These are phyloP conservation scores for Magallana angulata DNA, from an alignment of 1,140 invertebrate species.

Conservation along the genomic window DNA sequence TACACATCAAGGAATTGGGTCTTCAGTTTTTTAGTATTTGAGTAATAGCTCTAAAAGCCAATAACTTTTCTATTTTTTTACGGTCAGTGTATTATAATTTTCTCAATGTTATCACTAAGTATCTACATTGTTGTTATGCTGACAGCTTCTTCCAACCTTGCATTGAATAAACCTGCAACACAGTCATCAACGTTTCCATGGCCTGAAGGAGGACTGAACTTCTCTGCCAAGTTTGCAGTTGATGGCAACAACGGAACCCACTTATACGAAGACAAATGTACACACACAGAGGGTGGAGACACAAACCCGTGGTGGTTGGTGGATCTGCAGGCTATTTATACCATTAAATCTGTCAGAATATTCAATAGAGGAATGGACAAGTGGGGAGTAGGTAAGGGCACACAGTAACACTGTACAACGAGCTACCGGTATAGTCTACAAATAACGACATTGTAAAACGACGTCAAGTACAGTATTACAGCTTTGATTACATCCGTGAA, in stretches of 20 bases:
- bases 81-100: no score
- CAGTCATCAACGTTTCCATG: background rate
- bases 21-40: no score
- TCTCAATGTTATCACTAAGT: no score
- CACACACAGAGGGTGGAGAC: background rate
- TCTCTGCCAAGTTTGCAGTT: background rate
- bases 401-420: no score
- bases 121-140: no score
- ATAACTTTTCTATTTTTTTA: no score
- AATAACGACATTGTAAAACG: no score
- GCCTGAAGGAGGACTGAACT: background rate
- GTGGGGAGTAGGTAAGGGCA: background rate
- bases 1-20: no score
- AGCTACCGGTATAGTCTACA: no score
- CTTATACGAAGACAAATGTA: background rate
- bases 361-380: background rate
- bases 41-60: no score
- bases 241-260: background rate
- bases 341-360: background rate
- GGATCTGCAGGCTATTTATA: background rate
- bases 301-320: background rate
- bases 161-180: background rate
- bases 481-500: no score
- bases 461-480: no score
- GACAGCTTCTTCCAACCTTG: background rate